These are phyloP conservation scores for Acrobasis suavella DNA, from an alignment of 2,888 invertebrate genomes.

Conservation along the genomic window DNA sequence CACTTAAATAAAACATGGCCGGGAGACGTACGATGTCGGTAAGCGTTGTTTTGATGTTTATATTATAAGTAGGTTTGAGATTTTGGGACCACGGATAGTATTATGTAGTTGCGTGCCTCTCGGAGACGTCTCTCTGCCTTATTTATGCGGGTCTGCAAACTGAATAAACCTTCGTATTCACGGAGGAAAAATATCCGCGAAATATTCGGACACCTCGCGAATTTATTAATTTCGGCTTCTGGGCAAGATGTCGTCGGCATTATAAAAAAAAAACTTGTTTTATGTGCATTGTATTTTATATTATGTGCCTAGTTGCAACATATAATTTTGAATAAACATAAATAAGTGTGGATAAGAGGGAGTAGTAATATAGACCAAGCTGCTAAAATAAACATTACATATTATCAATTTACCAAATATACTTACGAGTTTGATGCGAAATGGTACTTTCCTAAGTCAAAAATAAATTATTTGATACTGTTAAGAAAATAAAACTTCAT, in stretches of 20 bases:
- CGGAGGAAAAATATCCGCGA: conserved; percentile 28
- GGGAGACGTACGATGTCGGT: conserved; percentile 45
- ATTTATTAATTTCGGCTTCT: conserved; percentile 21
- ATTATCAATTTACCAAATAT: too few relatives aligned
- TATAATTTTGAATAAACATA: too few relatives aligned
- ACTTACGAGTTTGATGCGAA: too few relatives aligned
- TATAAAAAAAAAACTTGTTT: neutral
- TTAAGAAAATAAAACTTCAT: too few relatives aligned
- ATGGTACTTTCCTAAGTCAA: too few relatives aligned
- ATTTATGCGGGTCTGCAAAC: conserved; percentile 77
- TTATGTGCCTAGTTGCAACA: too few relatives aligned
- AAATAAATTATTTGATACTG: too few relatives aligned
- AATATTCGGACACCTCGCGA: conserved; percentile 23
- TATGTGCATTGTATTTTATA: too few relatives aligned
- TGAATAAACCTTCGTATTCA: conserved; percentile 56
- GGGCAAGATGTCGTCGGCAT: neutral
- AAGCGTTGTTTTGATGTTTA: conserved; percentile 53
- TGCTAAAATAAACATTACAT: too few relatives aligned
- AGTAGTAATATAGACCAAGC: too few relatives aligned
- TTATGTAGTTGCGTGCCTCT: conserved; percentile 53
- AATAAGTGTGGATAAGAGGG: too few relatives aligned
- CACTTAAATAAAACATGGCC: conserved; percentile 60
- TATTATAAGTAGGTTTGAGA: conserved; percentile 46
- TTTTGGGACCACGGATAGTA: conserved; percentile 41
- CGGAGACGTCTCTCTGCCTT: conserved; percentile 52